phyloP scores from a whole-genome alignment of 2,888 invertebrate genomes.

The Augiades crinisus region DNA sequence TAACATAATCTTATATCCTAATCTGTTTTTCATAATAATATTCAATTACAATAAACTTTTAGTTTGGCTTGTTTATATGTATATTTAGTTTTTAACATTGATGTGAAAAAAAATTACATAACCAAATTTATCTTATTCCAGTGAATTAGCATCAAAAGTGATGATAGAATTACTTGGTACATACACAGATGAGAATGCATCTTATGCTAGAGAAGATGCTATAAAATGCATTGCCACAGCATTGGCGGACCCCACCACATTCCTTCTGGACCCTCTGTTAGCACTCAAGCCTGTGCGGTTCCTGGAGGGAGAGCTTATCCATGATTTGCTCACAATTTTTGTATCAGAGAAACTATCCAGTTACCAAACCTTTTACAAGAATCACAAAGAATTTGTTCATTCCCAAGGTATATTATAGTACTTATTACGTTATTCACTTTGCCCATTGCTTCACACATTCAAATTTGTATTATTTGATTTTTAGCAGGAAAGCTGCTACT shows the following conservation, averaged over 20 bases:
- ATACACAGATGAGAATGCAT: slow-evolving; percentile 98
- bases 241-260: slow-evolving; percentile 96
- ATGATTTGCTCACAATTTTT: slow-evolving; percentile 96
- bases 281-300: slow-evolving; percentile 96
- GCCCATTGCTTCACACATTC: background rate
- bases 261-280: slow-evolving; percentile 96
- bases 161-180: slow-evolving; percentile 98
- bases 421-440: background rate
- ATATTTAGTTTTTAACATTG: background rate
- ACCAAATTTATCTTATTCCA: slow-evolving; percentile 50
- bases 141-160: slow-evolving; percentile 95
- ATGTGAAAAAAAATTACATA: no score
- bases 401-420: slow-evolving; percentile 72
- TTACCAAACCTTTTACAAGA: slow-evolving; percentile 95
- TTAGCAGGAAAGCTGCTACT: no score
- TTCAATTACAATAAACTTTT: no score
- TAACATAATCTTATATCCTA: no score
- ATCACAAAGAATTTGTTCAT: slow-evolving; percentile 95
- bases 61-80: no score
- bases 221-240: slow-evolving; percentile 97
- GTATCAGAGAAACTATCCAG: slow-evolving; percentile 96
- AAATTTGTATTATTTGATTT: no score
- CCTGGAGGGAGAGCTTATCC: slow-evolving; percentile 96
- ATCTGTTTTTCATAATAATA: no score
- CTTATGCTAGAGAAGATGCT: slow-evolving; percentile 97